Base-by-base conservation (phyloP, 2,888 invertebrate species). In the Augochlorella aurata region DNA sequence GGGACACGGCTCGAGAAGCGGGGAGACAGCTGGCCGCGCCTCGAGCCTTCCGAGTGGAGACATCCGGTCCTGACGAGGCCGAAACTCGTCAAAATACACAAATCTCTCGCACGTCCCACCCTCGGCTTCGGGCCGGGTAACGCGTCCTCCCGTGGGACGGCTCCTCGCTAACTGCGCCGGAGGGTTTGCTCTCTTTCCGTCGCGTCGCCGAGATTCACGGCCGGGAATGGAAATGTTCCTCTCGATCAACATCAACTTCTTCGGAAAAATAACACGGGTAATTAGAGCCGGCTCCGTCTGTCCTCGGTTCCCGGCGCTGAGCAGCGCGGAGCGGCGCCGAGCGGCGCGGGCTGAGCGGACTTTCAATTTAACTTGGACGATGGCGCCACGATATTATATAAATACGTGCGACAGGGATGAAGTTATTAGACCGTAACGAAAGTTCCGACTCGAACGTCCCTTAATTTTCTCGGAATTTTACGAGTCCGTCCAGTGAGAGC, bases 1-100 rank as follows among this genome's bases (percentile, higher is more conserved):
- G 58, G 66, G 70, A 78, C 68, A 77, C 69, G 74, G 21, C 29
- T 76, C 16, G 38, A n/a, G 78, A 77, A 80, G 67, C 79, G 80
- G 58, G 77, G 86, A 81, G 88, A 91, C 92, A 92, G 92, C 92
- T 92, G 92, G 92, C 88, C 87, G 88, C 89, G 88, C 88, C 88
- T 86, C 90, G 89, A 81, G 87, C 88, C 89, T 87, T 86, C 79
- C 74, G 90, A 91, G 91, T 90, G 88, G 91, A 92, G 90, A 92
- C 93, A 92, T 92, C 92, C 92, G 92, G 92, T 88, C 82, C 85
- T 83, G 88, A 88, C 87, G 89, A 92, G 88, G 86, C 85, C 88
- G 83, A 90, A 90, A 90, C 90, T 91, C 91, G 91, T 93, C 91
- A 92, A 93, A 93, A 93, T 92, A 93, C 91, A 93, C 93, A 92